Percentiles rank a stretch among this genome's conserved stretches.
Conservation (phyloP, 1,140 invertebrate species). For the Hyles euphorbiae region DNA sequence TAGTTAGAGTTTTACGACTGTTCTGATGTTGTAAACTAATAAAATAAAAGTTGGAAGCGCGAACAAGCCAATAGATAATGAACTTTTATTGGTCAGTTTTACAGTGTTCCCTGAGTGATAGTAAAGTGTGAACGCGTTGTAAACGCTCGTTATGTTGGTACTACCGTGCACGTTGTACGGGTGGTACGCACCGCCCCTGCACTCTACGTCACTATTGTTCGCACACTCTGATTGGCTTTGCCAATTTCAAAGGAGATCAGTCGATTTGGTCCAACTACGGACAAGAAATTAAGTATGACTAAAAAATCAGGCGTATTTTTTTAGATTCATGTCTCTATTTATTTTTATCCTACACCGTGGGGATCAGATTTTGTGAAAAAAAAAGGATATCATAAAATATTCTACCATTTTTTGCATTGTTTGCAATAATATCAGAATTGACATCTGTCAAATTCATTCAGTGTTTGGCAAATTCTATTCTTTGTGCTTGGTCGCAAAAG, state of each 20-base stretch:
- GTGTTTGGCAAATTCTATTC: no score
- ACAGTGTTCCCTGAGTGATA: constrained; percentile 53
- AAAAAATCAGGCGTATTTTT: no score
- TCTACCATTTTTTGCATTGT: no score
- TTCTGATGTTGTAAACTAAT: constrained; percentile 58
- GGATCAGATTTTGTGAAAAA: no score
- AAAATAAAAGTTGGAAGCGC: constrained; percentile 69
- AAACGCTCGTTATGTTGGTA: constrained; percentile 32
- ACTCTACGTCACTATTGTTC: constrained; percentile 17
- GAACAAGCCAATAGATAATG: constrained; percentile 71
- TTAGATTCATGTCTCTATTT: no score
- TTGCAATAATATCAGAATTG: no score
- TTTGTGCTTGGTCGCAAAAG: no score
- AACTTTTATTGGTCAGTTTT: constrained; percentile 74
- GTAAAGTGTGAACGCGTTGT: constrained; percentile 41
- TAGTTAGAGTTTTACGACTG: constrained; percentile 39
- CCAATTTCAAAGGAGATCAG: neutral
- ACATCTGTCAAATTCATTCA: no score
- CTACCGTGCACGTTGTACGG: neutral
- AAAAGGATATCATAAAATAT: no score
- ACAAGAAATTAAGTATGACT: no score
- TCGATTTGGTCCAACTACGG: no score
- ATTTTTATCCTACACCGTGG: no score
- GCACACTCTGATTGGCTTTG: constrained; percentile 16
- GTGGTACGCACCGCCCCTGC: constrained; percentile 17